Evolutionary conservation across 2,113 vertebrate species (phyloP), one percentile per base, ranked within the genome.

Genomic region (Dasypus novemcinctus): DNA sequence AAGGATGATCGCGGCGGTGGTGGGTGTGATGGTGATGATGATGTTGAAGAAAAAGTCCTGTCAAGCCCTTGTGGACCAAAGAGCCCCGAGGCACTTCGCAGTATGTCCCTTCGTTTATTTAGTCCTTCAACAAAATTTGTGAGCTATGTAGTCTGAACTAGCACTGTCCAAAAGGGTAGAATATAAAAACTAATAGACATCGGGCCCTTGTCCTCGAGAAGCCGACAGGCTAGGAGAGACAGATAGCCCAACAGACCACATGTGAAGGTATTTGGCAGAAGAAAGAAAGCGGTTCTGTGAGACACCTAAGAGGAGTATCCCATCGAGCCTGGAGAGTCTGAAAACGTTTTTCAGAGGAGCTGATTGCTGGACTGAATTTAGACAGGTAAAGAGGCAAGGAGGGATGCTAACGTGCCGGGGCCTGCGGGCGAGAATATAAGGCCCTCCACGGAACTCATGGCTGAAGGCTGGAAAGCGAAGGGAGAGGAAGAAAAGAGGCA

Each of bases 241-340:
- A 17, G n/a, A 2, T 49, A 13, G 2, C 2, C 17, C 18, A 15
- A n/a, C 13, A 59, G 38, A 20, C 27, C 21, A 1, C 1, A 33
- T 14, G 31, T 79, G 33, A 23, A 75, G 84, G 52, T 72, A 29
- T 20, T 33, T 69, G 46, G 7, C 57, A 93, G 79, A 86, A 13
- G 43, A 72, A 84, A 71, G 69, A 82, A 41, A n/a, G n/a, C 15
- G 33, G 21, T 25, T 54, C 17, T 5, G 3, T 15, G 43, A 75
- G 81, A 79, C 78, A 57, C 31, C 7, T 15, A 33, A 8, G 33
- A 49, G 33, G 33, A 36, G 25, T 29, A 8, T 17, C n/a, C 38
- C 27, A 43, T 61, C 29, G 74, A 86, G 61, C 36, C 38, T 1
- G 1, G 9, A 54, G 1, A 6, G 4, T 41, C 33, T 21, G 49